These are phyloP conservation scores for Caenorhabditis drosophilae DNA, from an alignment of 2,888 invertebrate genomes.

Conservation along the genomic window DNA sequence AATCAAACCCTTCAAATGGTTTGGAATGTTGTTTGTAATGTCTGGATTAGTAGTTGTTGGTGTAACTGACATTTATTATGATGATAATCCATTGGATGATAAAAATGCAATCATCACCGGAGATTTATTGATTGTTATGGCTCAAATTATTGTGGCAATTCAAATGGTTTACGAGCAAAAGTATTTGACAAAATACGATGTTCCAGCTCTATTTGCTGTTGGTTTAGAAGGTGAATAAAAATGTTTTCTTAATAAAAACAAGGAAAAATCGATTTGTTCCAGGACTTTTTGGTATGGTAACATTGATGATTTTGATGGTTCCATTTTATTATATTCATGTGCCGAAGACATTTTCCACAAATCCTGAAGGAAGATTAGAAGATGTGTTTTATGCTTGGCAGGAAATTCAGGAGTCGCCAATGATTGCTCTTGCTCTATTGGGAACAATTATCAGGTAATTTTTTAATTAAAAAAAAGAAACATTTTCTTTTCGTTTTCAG, in stretches of 20 bases:
- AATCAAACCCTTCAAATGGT: conserved; percentile 70
- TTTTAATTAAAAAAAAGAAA: too few species aligned
- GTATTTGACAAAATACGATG: conserved; percentile 81
- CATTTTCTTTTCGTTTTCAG: conserved; percentile 73
- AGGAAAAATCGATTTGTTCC: too few species aligned
- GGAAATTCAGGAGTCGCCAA: conserved; percentile 79
- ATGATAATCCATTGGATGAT: conserved; percentile 56
- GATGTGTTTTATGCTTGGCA: conserved; percentile 84
- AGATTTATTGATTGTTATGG: conserved; percentile 75
- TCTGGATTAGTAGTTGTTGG: conserved; percentile 68
- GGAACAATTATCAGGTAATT: conserved; percentile 72
- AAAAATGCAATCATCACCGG: conserved; percentile 78
- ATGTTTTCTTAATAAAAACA: too few species aligned
- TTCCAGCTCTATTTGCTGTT: conserved; percentile 87
- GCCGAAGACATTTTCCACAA: conserved; percentile 80
- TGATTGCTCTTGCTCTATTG: conserved; percentile 76
- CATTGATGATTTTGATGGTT: conserved; percentile 74
- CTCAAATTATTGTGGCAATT: conserved; percentile 81
- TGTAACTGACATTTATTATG: conserved; percentile 68
- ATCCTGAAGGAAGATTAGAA: conserved; percentile 72
- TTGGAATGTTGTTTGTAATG: conserved; percentile 71
- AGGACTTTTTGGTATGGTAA: conserved; percentile 60
- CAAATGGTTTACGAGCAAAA: conserved; percentile 96
- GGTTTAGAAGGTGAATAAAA: conserved; percentile 93
- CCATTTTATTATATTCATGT: conserved; percentile 83